Evolutionary conservation across 2,113 vertebrate genomes (phyloP), one percentile per base, ranked within the genome.

Genomic region (Willisornis vidua): DNA sequence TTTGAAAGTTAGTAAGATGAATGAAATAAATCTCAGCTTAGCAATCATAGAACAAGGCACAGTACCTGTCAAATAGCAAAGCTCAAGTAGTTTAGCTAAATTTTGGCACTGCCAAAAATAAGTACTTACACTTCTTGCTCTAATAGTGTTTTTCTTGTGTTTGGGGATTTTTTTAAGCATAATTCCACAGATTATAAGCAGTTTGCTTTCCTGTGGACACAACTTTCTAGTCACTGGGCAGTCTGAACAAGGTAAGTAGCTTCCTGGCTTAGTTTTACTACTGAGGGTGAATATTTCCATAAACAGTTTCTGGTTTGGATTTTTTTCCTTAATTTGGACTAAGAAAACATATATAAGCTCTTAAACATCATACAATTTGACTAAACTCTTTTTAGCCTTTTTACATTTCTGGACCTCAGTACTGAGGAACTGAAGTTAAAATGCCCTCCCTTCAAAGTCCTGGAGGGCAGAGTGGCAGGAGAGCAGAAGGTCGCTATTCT

Each of bases 221-320:
- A 59, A 12, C 20, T 74, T 77, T 75, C 39, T 68, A n/a, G n/a
- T n/a, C 3, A 5, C 6, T 65, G 24, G 29, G 7, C 61, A 51
- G 3, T 45, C 51, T 63, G 51, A 86, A 45, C 9, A 52, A 73
- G 51, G 0, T 57, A 65, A 46, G 18, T 24, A 75, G 52, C 46
- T 54, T 25, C 18, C 13, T 57, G 41, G 16, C 31, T 61, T 72
- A 62, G 23, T 74, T 76, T 84, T 58, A 46, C 7, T 70, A 3
- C 59, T 19, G 19, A 43, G 37, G 28, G 61, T 65, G 24, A 65
- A 57, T 58, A 39, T 73, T 86, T 22, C 22, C 8, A 8, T 61
- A 23, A 76, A 28, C 7, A 20, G 5, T 41, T 89, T 57, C 9
- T 58, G 2, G 0, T 12, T 17, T 12, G 7, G 1, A 3, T 43